Base-by-base conservation (phyloP, 2,797 vertebrate species). In the Meriones psammophilus region DNA sequence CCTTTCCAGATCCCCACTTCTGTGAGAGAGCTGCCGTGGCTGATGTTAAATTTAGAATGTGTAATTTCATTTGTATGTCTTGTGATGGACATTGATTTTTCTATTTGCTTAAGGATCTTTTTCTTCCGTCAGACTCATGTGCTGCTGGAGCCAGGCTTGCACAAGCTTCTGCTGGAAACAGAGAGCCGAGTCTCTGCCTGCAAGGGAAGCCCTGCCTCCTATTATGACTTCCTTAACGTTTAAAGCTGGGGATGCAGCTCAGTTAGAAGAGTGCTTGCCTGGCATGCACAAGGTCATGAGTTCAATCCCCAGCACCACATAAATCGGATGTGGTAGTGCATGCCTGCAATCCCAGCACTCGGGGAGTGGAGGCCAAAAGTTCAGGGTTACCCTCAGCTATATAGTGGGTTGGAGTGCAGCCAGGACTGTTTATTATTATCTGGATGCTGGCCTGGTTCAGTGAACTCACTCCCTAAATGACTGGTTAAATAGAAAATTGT, bases 401-500 rank as follows among this genome's bases (percentile, higher is more conserved):
- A 33, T 62, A 76, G n/a, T 36, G 33, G 39, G 50, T 18, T 71
- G 15, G n/a, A 73, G 68, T 60, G 54, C 24, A 42, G 36, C 36
- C 56, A 33, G 15, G 68, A 58, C 30, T 73, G 64, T 64, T 89
- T 26, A 17, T 74, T 60, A 20, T 77, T 81, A 17, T 94, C 78
- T 88, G 39, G 36, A 50, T 36, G 10, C 13, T 24, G 69, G 30
- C 56, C 24, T 58, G 39, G n/a, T 81, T 74, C 33, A 77, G 33
- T 94, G 77, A 81, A 87, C 9, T 86, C 42, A 22, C 22, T 79
- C 42, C 0, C 33, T 76, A 81, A 74, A 69, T 42, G 76, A 17
- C 2, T 77, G 76, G 77, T 86, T 95, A n/a, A 88, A 50, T 86
- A 36, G 64, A 33, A 84, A 79, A 62, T 79, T 83, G 66, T 83